Base-by-base conservation (phyloP, 2,888 invertebrate species). In the Tetrapedia diversipes region DNA sequence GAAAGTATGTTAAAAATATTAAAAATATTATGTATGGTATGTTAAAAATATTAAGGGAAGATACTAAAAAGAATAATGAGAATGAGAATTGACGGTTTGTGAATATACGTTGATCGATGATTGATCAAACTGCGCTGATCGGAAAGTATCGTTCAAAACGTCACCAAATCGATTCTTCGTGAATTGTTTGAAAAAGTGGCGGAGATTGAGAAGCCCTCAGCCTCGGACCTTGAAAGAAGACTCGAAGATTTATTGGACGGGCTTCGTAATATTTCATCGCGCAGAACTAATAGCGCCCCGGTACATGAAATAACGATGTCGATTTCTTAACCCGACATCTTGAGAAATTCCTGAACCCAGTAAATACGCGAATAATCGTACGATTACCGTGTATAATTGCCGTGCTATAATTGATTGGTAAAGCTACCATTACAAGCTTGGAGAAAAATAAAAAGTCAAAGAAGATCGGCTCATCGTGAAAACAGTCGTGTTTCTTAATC, bases 271-370 rank as follows among this genome's bases (percentile, higher is more conserved):
- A 37, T 54, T 54, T 54, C 54, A 34, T 37, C 54, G 4, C 19
- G 7, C 2, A 6, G n/a, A 32, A 19, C 6, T 3, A 22, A 54
- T 22, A 34, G 22, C 22, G 22, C 2, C 37, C 0, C 16, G 34
- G n/a, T n/a, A n/a, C 22, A 4, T 4, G 11, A 22, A 54, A 22
- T 8, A 14, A 22, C 54, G 37, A 54, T 16, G 34, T 16, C 14
- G 22, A 37, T 37, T 54, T 54, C 22, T 54, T 37, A 54, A 37
- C 3, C 54, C 37, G 54, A 54, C 54, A 37, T 37, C 8, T 54
- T 22, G 34, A 10, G 37, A 24, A 54, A 54, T 45, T 47, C 24
- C 47, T 24, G 7, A 7, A 16, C 24, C 7, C 37, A 11, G 16
- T 24, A 1, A 3, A 47, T 16, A n/a, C n/a, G n/a, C n/a, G n/a